Base-by-base conservation (phyloP, 1,140 invertebrate genomes). In the Drosophila lacteicornis region DNA sequence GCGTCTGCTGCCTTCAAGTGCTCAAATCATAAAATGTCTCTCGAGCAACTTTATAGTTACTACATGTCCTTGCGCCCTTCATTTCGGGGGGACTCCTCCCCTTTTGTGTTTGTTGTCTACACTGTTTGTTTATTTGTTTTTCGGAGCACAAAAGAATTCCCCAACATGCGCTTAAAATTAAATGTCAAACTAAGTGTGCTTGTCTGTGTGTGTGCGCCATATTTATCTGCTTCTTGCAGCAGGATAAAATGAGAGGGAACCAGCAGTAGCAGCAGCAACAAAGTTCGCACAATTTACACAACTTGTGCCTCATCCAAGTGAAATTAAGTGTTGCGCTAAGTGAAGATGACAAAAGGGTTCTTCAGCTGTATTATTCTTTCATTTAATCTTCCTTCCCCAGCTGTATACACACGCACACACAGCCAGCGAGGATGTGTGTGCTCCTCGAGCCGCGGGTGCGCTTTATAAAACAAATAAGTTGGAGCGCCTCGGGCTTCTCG, bases 111-210 rank as follows among this genome's bases (percentile, higher is more conserved):
- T 75, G 82, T 81, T 85, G 67, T 74, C 69, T 81, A 22, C 80
- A 43, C 69, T 76, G 81, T 90, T 90, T 90, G 85, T 90, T 90
- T 90, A 90, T 90, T 90, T 90, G 85, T 81, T 88, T 84, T 88
- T 85, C 68, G 70, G 85, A 73, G 57, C 85, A 85, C 85, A 88
- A 88, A 88, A 90, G 85, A 90, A 91, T 91, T 91, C 88, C 88
- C 88, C 73, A 88, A 91, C 88, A 91, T 91, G 87, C 81, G 88
- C 88, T 91, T 91, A 88, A 91, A 87, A 88, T 91, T 91, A 91
- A 91, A 91, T 91, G 87, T 91, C 84, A 87, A 87, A 83, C 86
- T 80, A 50, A 61, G 73, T 62, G 43, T 42, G 25, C 45, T 45
- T 49, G 22, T 47, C 38, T 56, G 53, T 80, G 47, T 80, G 57